These are phyloP conservation scores for Elgaria multicarinata DNA, from an alignment of 2,113 vertebrate species.

Conservation along the genomic window DNA sequence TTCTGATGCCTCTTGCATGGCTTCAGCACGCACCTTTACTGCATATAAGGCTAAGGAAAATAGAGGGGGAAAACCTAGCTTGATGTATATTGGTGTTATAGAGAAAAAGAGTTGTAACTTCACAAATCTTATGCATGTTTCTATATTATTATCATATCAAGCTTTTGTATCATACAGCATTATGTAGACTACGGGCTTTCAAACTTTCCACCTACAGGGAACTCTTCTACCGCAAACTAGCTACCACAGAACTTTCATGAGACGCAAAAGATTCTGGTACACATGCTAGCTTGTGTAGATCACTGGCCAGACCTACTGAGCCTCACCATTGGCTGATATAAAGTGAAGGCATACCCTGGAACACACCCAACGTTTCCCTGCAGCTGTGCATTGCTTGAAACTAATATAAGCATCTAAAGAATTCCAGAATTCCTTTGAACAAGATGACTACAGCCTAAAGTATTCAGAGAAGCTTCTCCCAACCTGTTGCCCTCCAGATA, in stretches of 20 bases:
- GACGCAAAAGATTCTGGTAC: neutral
- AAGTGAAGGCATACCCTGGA: neutral
- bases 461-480: neutral
- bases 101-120: neutral
- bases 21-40: conserved; percentile 92
- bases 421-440: neutral
- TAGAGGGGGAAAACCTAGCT: neutral
- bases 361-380: neutral
- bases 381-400: neutral
- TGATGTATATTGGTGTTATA: neutral
- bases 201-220: neutral
- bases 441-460: neutral
- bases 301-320: neutral
- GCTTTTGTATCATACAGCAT: neutral
- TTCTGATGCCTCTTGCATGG: conserved; percentile 92
- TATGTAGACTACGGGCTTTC: neutral
- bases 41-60: conserved; percentile 83
- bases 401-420: neutral
- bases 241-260: neutral
- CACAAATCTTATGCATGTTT: neutral
- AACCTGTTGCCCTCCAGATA: neutral
- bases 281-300: neutral
- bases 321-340: too few relatives aligned
- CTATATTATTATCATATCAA: neutral
- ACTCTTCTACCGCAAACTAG: neutral